These are phyloP conservation scores for Cetonia aurata DNA, from an alignment of 2,888 invertebrate species.

Conservation along the genomic window DNA sequence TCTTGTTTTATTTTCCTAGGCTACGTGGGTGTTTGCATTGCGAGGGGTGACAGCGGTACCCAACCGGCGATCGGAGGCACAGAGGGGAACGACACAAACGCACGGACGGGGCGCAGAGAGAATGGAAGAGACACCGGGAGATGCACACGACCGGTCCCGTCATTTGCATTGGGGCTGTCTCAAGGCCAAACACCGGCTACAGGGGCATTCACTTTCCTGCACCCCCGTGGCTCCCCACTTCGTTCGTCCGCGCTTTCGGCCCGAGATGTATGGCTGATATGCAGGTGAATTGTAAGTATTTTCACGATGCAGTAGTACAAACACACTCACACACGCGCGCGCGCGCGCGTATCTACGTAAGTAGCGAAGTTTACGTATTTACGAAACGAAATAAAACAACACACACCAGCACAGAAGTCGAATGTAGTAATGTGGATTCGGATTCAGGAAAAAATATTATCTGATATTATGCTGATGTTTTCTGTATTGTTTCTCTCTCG, in stretches of 20 bases:
- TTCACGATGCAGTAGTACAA: slow-evolving; percentile 16
- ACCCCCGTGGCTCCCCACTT: slow-evolving; percentile 43
- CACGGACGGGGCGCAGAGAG: slow-evolving; percentile 14
- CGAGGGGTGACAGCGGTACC: slow-evolving; percentile 19
- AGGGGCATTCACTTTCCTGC: slow-evolving; percentile 53
- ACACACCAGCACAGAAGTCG: too few relatives aligned
- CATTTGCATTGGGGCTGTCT: slow-evolving; percentile 55
- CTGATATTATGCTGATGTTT: too few relatives aligned
- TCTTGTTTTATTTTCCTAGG: not conserved
- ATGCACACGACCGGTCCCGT: slow-evolving; percentile 54
- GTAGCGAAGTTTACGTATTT: too few relatives aligned
- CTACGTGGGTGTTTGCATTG: slow-evolving; percentile 11
- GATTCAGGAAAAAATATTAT: too few relatives aligned
- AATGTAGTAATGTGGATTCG: too few relatives aligned
- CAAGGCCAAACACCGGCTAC: slow-evolving; percentile 54
- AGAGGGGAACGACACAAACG: slow-evolving; percentile 28
- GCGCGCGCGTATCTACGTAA: too few relatives aligned
- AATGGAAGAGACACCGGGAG: slow-evolving; percentile 49
- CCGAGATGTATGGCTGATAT: slow-evolving; percentile 47
- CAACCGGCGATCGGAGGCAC: slow-evolving; percentile 21
- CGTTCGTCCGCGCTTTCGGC: slow-evolving; percentile 33
- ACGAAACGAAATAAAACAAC: too few relatives aligned
- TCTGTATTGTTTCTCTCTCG: too few relatives aligned
- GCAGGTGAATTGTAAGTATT: slow-evolving; percentile 43
- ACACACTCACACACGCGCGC: not conserved